A percentile compares a stretch with the other conserved stretches of the same genome.
phyloP scores from a whole-genome alignment of 1,140 invertebrate species.

The Prorops nasuta region DNA sequence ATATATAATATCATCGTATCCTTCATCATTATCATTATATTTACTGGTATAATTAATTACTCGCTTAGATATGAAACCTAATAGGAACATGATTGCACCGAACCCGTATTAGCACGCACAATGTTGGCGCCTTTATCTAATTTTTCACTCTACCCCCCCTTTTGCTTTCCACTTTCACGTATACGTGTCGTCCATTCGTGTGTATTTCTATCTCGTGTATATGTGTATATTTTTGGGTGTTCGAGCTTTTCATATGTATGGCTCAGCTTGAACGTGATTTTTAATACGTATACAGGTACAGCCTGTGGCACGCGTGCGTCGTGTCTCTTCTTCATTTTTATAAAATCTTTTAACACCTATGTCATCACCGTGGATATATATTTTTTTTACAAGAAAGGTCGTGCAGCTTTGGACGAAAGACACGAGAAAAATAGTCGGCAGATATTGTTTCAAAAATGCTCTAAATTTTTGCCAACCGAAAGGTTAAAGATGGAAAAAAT shows the following conservation, averaged over 20 bases:
- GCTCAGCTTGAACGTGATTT: background rate
- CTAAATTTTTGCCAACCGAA: too few species aligned
- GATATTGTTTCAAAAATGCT: too few species aligned
- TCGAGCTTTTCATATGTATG: too few species aligned
- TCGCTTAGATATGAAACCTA: slow-evolving; percentile 58
- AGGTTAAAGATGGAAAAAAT: too few species aligned
- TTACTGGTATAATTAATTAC: slow-evolving; percentile 57
- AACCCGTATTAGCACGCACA: slow-evolving; percentile 26
- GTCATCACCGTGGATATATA: slow-evolving; percentile 25
- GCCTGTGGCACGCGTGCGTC: slow-evolving; percentile 11
- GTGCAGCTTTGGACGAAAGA: slow-evolving; percentile 12
- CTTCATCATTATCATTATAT: slow-evolving; percentile 56
- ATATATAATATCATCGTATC: slow-evolving; percentile 55
- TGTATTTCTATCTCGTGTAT: slow-evolving; percentile 13
- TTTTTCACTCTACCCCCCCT: slow-evolving; percentile 5
- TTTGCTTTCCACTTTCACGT: background rate
- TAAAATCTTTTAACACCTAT: slow-evolving; percentile 23
- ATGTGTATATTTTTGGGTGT: too few species aligned
- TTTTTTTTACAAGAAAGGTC: slow-evolving; percentile 17
- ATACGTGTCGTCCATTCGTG: slow-evolving; percentile 21
- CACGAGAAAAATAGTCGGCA: slow-evolving; percentile 12
- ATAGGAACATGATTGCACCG: slow-evolving; percentile 57
- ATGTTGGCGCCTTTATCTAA: slow-evolving; percentile 26
- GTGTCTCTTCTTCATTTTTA: slow-evolving; percentile 13
- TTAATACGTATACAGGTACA: slow-evolving; percentile 24